Evolutionary conservation across 2,113 vertebrate species (phyloP), one percentile per base, ranked within the genome.

Genomic region (Pygoscelis antarcticus): DNA sequence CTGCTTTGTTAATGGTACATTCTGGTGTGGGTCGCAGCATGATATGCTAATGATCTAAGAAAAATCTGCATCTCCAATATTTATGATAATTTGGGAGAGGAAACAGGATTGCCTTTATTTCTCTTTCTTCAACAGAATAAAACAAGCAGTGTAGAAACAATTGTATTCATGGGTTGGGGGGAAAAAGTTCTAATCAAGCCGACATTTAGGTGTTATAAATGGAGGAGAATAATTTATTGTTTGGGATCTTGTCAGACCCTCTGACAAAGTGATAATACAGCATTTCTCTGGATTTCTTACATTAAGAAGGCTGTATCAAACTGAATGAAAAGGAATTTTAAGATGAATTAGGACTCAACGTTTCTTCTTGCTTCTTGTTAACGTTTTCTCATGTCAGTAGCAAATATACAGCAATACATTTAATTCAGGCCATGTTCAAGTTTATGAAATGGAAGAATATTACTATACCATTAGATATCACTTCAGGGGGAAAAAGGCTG

Each of bases 21-120:
- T 98, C 98, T 98, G 98, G 98, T 98, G 98, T 97, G 97, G 98
- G 98, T 98, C 98, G 87, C 98, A 99, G 98, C 98, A 97, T 99
- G 98, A 98, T 98, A 98, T 98, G 98, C 98, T 98, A 99, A 99
- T 98, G 98, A 98, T 98, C 97, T 98, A 98, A 98, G 98, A 98
- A 98, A 98, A 98, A 98, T 98, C 98, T 98, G 98, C 98, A 98
- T 98, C 98, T 98, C 98, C 98, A 98, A 98, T 98, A 98, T 99
- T 98, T 98, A 99, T 98, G 98, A 98, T 98, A 98, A 98, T 99
- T 98, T 98, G 97, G 95, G 96, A 98, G 94, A 97, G 95, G 95
- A 98, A 98, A 98, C 95, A 96, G 97, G 97, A 96, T 97, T 97
- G 98, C 96, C 95, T 98, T 98, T 98, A 95, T 98, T 98, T 97